These are phyloP conservation scores for Rhopalosiphum padi DNA, from an alignment of 1,140 invertebrate species.

Conservation along the genomic window DNA sequence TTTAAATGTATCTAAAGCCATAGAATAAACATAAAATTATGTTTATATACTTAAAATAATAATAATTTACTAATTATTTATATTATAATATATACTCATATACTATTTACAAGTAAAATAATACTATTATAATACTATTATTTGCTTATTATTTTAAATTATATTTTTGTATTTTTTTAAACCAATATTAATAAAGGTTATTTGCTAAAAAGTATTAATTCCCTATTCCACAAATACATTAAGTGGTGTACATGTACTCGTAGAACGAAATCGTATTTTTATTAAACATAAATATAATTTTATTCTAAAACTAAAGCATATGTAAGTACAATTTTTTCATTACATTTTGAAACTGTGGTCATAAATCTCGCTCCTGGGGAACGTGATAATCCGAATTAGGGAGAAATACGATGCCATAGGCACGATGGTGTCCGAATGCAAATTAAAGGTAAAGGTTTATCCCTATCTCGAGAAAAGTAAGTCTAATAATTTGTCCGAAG, in stretches of 20 bases:
- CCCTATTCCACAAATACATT: background rate
- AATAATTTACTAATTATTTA: too few species aligned
- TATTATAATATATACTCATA: too few species aligned
- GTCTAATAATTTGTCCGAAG: conserved; percentile 55
- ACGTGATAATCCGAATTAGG: conserved; percentile 55
- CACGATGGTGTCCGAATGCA: conserved; percentile 46
- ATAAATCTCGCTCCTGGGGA: conserved; percentile 42
- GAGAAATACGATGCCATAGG: conserved; percentile 36
- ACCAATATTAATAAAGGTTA: background rate
- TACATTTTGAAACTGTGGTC: background rate
- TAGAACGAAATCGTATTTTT: background rate
- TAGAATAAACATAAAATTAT: background rate
- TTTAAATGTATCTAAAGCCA: background rate
- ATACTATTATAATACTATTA: too few species aligned
- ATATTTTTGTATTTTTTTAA: background rate
- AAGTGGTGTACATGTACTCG: background rate
- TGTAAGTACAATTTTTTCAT: conserved; percentile 5
- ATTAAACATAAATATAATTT: background rate
- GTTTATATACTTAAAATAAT: background rate
- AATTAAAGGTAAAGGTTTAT: conserved; percentile 58
- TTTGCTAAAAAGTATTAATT: background rate
- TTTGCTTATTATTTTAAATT: background rate
- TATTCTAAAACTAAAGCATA: background rate
- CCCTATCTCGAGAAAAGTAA: conserved; percentile 53
- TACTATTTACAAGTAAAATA: too few species aligned